Evolutionary conservation across 2,797 vertebrate genomes (phyloP).

Genomic region (Acropternis orthonyx): DNA sequence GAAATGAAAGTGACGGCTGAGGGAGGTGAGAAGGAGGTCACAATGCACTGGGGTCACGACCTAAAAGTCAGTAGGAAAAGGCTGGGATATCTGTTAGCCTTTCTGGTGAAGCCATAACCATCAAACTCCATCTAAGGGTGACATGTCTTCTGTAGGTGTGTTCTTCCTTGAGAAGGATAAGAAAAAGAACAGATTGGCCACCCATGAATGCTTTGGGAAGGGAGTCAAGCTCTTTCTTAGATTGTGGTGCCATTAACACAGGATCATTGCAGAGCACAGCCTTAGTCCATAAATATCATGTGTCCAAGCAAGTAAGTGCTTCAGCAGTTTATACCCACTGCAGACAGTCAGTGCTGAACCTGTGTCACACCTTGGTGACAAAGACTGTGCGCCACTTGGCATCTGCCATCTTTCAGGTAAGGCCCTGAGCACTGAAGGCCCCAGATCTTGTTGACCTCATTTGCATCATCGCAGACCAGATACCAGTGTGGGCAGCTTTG

Average conservation of each 20-base stretch:
- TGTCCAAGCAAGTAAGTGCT: background rate
- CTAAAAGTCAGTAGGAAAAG: background rate
- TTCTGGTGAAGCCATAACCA: background rate
- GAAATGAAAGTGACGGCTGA: background rate
- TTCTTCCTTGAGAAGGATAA: background rate
- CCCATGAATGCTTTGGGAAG: background rate
- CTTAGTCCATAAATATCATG: background rate
- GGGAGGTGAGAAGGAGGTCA: background rate
- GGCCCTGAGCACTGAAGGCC: background rate
- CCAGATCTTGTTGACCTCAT: background rate
- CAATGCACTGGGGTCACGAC: background rate
- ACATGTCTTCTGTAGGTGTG: background rate
- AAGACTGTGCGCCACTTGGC: background rate
- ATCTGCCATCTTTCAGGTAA: background rate
- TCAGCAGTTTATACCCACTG: background rate
- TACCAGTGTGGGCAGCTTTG: accelerated
- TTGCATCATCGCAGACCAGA: background rate
- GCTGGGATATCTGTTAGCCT: background rate
- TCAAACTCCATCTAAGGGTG: background rate
- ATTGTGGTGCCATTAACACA: background rate
- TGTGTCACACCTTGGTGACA: background rate
- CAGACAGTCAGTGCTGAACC: background rate
- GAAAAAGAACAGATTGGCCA: background rate
- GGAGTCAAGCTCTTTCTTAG: background rate
- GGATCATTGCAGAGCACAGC: background rate